Evolutionary conservation across 2,797 vertebrate species (phyloP).

Genomic region (Cuniculus paca): DNA sequence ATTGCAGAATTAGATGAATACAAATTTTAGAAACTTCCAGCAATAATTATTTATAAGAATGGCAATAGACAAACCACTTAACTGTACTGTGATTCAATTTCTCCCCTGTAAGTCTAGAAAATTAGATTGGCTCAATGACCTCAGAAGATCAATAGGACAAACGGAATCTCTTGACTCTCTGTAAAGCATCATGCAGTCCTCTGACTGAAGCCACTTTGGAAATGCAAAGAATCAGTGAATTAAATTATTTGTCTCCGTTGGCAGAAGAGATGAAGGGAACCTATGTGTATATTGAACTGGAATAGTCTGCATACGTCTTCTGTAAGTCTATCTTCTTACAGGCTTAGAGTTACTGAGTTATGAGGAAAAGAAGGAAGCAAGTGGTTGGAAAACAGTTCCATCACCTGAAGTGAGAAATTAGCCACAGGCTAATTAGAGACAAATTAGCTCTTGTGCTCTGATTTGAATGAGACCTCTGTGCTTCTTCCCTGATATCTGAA

Average conservation of each 20-base stretch:
- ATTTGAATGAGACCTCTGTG: neutral
- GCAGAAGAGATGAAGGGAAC: neutral
- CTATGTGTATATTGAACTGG: neutral
- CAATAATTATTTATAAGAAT: neutral
- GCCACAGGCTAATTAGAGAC: neutral
- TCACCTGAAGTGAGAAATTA: neutral
- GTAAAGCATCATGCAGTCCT: neutral
- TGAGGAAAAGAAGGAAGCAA: neutral
- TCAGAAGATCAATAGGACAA: neutral
- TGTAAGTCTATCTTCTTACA: neutral
- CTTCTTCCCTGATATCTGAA: conserved; percentile 35
- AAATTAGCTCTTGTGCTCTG: neutral
- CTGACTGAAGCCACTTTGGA: conserved; percentile 37
- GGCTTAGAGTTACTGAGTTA: conserved; percentile 15
- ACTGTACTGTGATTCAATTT: conserved; percentile 22
- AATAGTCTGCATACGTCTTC: neutral
- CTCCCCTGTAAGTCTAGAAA: conserved; percentile 6
- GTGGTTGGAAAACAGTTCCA: conserved; percentile 15
- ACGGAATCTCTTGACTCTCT: neutral
- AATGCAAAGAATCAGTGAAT: conserved; percentile 17
- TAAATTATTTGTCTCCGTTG: conserved; percentile 2
- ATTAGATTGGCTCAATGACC: neutral
- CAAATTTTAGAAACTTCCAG: neutral
- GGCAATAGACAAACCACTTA: neutral
- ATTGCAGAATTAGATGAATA: neutral